Evolutionary conservation across 2,797 vertebrate genomes (phyloP), one percentile per base, ranked within the genome.

Genomic region (Eptatretus atami): DNA sequence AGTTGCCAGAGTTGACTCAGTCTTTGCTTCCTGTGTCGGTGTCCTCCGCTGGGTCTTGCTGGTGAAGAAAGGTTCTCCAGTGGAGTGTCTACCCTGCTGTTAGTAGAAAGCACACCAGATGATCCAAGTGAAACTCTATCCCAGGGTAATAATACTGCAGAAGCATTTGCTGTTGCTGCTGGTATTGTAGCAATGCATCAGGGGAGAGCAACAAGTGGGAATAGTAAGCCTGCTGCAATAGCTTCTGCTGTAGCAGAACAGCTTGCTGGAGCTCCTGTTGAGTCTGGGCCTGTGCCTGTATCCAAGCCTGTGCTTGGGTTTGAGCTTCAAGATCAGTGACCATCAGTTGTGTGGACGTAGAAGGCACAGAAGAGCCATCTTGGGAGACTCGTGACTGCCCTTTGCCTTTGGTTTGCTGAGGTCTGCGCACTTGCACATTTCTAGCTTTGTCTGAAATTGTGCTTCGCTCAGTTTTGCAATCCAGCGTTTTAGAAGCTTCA

Each of bases 121-220:
- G 65, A 64, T 24, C 66, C 63, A 54, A 73, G 69, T 77, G 74
- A 53, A 76, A 70, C 63, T 77, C 75, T n/a, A 74, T 74, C 65
- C 57, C 57, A n/a, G 76, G 70, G 65, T 76, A 77, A 64, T 76
- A 75, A 60, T 74, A 74, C 44, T 76, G 68, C 15, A 77, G 69
- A 15, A 77, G 69, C 69, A 75, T 74, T 52, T 76, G 75, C 57
- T 69, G 68, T 53, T 73, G 74, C 15, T 70, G 70, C 63, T 76
- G 75, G 55, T 76, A 70, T 64, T 75, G 75, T 13, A 76, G 69
- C 53, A 76, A 67, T 1, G 75, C 72, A 12, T 76, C 74, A 1
- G 74, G 72, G 10, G 73, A 72, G 15, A 75, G 64, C n/a, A 65
- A 74, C 73, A 1, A 71, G 71, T 1, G 73, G 74, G 69, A 76